phyloP scores from a whole-genome alignment of 64 coral and sea anemone genomes.

The Catalaphyllia jardinei region DNA sequence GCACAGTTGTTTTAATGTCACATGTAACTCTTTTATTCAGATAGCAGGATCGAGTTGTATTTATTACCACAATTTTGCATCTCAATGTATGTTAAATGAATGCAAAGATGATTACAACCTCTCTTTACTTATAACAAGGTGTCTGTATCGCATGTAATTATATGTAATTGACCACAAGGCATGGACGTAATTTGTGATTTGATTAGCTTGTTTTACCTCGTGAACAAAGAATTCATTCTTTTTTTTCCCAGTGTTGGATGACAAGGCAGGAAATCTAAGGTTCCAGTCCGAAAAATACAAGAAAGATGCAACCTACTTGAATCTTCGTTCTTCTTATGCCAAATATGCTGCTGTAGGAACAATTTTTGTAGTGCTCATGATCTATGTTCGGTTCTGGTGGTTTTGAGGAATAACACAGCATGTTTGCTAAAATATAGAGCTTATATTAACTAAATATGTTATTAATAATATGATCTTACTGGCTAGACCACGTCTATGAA shows the following conservation, averaged over 20 bases:
- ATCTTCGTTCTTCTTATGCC: conserved; percentile 94
- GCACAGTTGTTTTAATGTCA: too few species aligned
- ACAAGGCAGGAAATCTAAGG: conserved; percentile 97
- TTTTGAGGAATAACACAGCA: conserved; percentile 62
- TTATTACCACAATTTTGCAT: too few species aligned
- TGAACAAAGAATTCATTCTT: conserved; percentile 3
- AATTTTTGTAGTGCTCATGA: conserved; percentile 85
- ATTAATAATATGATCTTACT: not conserved
- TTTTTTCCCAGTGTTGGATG: conserved; percentile 88
- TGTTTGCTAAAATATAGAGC: conserved; percentile 24
- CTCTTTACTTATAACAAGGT: too few species aligned
- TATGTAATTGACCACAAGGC: too few species aligned
- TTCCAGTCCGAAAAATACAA: conserved; percentile 98
- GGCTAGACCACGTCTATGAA: not conserved
- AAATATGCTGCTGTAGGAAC: conserved; percentile 97
- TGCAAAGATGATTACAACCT: too few species aligned
- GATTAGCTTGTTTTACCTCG: not conserved
- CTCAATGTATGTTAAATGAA: too few species aligned
- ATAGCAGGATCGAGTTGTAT: too few species aligned
- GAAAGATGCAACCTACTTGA: conserved; percentile 96
- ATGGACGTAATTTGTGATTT: too few species aligned
- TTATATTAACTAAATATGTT: not conserved
- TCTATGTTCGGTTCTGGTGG: conserved; percentile 99
- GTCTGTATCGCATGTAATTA: too few species aligned
- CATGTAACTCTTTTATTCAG: too few species aligned